Evolutionary conservation across 2,113 vertebrate genomes (phyloP), one percentile per base, ranked within the genome.

Genomic region (Syrrhaptes paradoxus): DNA sequence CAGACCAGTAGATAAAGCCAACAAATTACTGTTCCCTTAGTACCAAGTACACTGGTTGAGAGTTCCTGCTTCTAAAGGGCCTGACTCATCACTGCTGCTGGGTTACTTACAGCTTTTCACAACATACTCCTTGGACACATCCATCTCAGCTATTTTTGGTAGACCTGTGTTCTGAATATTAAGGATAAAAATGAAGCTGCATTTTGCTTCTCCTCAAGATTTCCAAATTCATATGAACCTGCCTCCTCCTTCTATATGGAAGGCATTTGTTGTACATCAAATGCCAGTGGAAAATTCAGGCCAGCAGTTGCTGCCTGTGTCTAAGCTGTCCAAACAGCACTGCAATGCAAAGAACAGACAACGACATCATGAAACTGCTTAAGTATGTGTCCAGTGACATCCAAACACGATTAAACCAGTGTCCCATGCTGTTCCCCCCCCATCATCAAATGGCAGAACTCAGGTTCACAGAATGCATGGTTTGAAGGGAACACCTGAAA

Each of bases 381-480:
- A 12, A 11, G 48, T 16, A 7, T 4, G 6, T 63, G 22, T n/a
- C 16, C 32, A 12, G 43, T 24, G 31, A 9, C 5, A 31, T 1
- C 46, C 21, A 25, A 31, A 36, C 34, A 19, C 20, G 51, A 29
- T 11, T 31, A 16, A 6, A 46, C 9, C 7, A 4, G 16, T 8
- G 11, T 45, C 22, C 32, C 26, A 8, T 7, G 18, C 15, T 16
- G 24, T 41, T 41, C 41, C 41, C 41, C 54, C 26, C 8, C 26
- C 24, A 41, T 41, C 32, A 36, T 4, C 17, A 11, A 26, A 51
- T 7, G 28, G 38, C 38, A 61, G n/a, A n/a, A 49, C 29, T 36
- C 17, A 5, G 6, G n/a, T 13, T 54, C 49, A 54, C 12, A 13
- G 21, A 48, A 49, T 3, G n/a, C 26, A 18, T 0, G 6, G 18